Base-by-base conservation (phyloP, 2,113 vertebrate genomes). In the Heterotis niloticus region DNA sequence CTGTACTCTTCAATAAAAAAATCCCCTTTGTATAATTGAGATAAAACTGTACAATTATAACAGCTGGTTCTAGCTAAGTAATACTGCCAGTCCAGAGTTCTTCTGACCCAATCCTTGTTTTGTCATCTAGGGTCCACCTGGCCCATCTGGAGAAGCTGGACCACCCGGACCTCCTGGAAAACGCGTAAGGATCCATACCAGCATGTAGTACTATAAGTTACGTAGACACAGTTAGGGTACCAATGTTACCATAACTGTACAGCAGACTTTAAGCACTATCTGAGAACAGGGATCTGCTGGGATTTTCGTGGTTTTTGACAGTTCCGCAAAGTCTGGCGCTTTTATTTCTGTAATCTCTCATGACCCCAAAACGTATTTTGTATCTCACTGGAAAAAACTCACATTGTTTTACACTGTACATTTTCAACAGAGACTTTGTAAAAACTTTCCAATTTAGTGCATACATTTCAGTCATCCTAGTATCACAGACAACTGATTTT, bases 81-180 rank as follows among this genome's bases (percentile, higher is more conserved):
- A 14, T 11, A 20, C 12, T 13, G 14, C 23, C 64, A 66, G 2
- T 24, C 11, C 59, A 62, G 20, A 62, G 13, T 72, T 26, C 0
- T 28, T 60, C 54, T 59, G 54, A 60, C 34, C 26, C 34, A 64
- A 23, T 17, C 34, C 29, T 13, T 79, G 18, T 84, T 75, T 83
- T 88, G 66, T 71, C 56, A 12, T 81, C 85, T 83, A 99, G 98
- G 98, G 98, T 84, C 98, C 98, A 70, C 71, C 96, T 75, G 98
- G 98, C 84, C 97, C 98, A 82, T 99, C 98, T 80, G 98, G 98
- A 83, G 98, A 99, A 91, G 95, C 98, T 77, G 98, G 98, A 26
- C 95, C 96, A 84, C 98, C 98, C 71, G 98, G 98, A 80, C 95
- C 96, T 83, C 98, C 97, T 82, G 98, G 98, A 78, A 98, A 99